A percentile compares a stretch with the other conserved stretches of the same genome.
These are phyloP conservation scores for Osmoderma eremita DNA, from an alignment of 2,888 invertebrate genomes.

Conservation along the genomic window DNA sequence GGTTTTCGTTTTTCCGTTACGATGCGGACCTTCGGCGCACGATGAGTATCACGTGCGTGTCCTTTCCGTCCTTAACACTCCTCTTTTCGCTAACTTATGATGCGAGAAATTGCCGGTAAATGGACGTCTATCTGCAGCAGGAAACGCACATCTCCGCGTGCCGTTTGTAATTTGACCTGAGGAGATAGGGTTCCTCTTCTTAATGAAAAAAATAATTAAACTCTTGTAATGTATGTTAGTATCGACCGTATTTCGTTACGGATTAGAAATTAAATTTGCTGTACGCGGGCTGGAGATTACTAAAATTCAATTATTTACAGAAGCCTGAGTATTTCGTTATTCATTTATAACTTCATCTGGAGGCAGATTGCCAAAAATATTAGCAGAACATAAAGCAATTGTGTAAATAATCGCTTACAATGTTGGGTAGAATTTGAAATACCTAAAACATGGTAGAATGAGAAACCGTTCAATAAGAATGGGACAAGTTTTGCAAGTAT, in stretches of 20 bases:
- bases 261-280: not conserved
- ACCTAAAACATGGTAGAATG: too few relatives aligned
- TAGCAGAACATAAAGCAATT: not conserved
- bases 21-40: constrained; percentile 2
- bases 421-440: too few relatives aligned
- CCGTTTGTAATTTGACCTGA: constrained; percentile 18
- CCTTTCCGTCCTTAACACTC: constrained; percentile 33
- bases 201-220: constrained; percentile 22
- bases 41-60: constrained; percentile 31
- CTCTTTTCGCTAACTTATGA: constrained; percentile 37
- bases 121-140: constrained; percentile 24
- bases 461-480: too few relatives aligned
- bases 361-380: not conserved
- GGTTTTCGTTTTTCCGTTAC: constrained; percentile 9
- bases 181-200: constrained; percentile 9
- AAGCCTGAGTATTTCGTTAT: not conserved
- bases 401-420: too few relatives aligned
- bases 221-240: not conserved
- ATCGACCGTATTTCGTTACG: not conserved
- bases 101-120: constrained; percentile 37
- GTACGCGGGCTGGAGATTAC: not conserved
- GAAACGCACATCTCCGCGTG: constrained; percentile 15
- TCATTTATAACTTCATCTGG: not conserved
- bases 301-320: not conserved
- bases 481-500: too few relatives aligned